phyloP scores from a whole-genome alignment of 2,113 vertebrate genomes.

The Epinephelus cyanopodus region DNA sequence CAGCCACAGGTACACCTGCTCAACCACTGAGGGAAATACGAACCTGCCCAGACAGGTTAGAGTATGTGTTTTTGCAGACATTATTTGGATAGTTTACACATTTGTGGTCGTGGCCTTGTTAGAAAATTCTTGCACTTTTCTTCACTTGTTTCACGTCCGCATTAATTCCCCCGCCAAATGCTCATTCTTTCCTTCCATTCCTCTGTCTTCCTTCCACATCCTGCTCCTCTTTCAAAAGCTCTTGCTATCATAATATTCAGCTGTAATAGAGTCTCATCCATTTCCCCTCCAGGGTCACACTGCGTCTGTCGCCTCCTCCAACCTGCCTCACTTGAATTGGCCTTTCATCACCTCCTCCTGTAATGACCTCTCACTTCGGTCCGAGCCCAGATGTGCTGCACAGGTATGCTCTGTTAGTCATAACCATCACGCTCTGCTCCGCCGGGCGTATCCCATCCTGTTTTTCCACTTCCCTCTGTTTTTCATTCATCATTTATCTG shows the following conservation, averaged over 20 bases:
- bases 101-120: conserved; percentile 38
- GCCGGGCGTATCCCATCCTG: conserved; percentile 48
- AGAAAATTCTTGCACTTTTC: conserved; percentile 27
- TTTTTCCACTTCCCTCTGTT: conserved; percentile 49
- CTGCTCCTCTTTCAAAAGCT: neutral
- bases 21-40: conserved; percentile 36
- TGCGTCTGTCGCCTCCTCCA: neutral
- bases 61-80: conserved; percentile 63
- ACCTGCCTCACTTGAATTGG: neutral
- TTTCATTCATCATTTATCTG: conserved; percentile 51
- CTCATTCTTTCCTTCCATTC: conserved; percentile 43
- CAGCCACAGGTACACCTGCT: conserved; percentile 60
- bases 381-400: conserved; percentile 26
- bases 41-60: conserved; percentile 37
- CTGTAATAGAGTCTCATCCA: conserved; percentile 11
- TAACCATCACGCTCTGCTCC: neutral
- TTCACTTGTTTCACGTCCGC: neutral
- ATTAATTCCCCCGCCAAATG: neutral
- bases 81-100: conserved; percentile 37
- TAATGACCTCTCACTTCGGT: neutral
- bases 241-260: neutral
- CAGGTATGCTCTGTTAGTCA: conserved; percentile 47
- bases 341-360: neutral
- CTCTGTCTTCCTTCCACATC: conserved; percentile 8
- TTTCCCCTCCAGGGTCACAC: neutral